Percentiles rank a stretch among this genome's conserved stretches.
phyloP scores from a whole-genome alignment of 1,140 invertebrate genomes.

The Acyrthosiphon pisum region DNA sequence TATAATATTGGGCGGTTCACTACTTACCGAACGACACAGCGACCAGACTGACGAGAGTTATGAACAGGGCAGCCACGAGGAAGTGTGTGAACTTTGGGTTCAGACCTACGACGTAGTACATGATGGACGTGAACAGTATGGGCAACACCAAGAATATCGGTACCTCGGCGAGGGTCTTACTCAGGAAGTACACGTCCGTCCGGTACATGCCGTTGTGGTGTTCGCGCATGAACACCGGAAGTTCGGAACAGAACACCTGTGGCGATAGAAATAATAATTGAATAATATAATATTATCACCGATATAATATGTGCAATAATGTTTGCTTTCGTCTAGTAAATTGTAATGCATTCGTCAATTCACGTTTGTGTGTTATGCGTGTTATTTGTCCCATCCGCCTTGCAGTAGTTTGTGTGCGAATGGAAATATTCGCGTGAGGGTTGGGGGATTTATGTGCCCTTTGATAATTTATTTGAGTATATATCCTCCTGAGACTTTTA shows the following conservation, averaged over 20 bases:
- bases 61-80: constrained; percentile 75
- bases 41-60: constrained; percentile 86
- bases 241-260: constrained; percentile 90
- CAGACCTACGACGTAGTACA: constrained; percentile 88
- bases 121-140: constrained; percentile 81
- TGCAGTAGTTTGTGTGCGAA: too few relatives aligned
- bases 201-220: constrained; percentile 92
- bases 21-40: constrained; percentile 88
- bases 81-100: constrained; percentile 77
- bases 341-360: too few relatives aligned
- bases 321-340: too few relatives aligned
- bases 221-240: constrained; percentile 91
- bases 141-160: constrained; percentile 84
- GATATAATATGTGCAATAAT: neutral
- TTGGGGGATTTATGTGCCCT: too few relatives aligned
- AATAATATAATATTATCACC: neutral
- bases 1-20: constrained; percentile 51
- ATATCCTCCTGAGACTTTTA: too few relatives aligned
- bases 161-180: constrained; percentile 88
- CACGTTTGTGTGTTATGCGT: too few relatives aligned
- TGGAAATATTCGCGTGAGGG: too few relatives aligned
- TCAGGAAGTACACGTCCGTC: constrained; percentile 90
- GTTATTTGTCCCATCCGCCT: too few relatives aligned
- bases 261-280: constrained; percentile 59
- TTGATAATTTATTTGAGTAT: too few relatives aligned